Base-by-base conservation (phyloP, 1,140 invertebrate species). In the Drosophila lacertosa region DNA sequence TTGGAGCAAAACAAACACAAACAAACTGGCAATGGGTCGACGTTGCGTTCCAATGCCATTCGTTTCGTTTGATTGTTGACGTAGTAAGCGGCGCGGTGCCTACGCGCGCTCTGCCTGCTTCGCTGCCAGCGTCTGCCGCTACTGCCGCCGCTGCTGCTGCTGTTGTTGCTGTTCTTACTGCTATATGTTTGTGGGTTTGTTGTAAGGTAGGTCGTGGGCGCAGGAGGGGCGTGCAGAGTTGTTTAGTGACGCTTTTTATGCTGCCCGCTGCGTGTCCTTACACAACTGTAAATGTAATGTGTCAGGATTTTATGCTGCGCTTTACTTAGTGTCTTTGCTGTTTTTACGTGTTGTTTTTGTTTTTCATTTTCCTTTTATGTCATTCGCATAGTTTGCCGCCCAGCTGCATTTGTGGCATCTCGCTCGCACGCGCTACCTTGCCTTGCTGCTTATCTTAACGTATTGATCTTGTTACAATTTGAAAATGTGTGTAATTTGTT, bases 1-100 rank as follows among this genome's bases (percentile, higher is more conserved):
- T 86, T 86, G 81, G 82, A 86, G 81, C 81, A 86, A 86, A 86
- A 81, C 77, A 86, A 86, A 86, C 82, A 81, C 82, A 86, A 88
- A 86, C 77, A 88, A 86, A 88, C n/a, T 88, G 82, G 82, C 82
- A 88, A 86, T 84, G 82, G 74, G 67, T 72, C 48, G 55, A 33
- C 58, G 50, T 51, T 48, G 48, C 64, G 77, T 86, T 88, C 58
- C 82, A 65, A 40, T 77, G 42, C 81, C 22, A 54, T 54, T 11
- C 37, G 82, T 88, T 54, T 11, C 37, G 82, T 88, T 81, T 76
- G 74, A 57, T 64, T 84, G 54, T 83, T 81, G 53, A 76, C 51
- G 77, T 81, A 81, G 71, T 78, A 24, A 29, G 26, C 26, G 6
- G 26, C 26, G 32, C 32, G 42, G 57, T 20, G 54, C 37, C 54